phyloP scores from a whole-genome alignment of 1,140 invertebrate species.

The Orius insidiosus region DNA sequence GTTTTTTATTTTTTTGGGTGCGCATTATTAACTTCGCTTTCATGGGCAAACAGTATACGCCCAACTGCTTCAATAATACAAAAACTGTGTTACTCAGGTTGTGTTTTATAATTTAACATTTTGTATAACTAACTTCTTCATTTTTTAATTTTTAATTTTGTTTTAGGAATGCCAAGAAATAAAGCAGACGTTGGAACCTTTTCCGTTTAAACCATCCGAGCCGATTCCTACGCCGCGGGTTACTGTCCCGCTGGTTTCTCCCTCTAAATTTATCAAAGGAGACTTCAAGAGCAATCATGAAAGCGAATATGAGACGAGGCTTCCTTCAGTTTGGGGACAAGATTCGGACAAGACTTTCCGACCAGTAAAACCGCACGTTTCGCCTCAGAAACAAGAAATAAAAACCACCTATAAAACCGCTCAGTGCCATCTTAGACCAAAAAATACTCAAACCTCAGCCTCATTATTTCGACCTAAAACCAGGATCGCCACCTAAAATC shows the following conservation, averaged over 20 bases:
- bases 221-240: not conserved
- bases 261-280: constrained; percentile 46
- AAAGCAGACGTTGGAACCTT: constrained; percentile 26
- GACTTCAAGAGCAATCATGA: constrained; percentile 57
- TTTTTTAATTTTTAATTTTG: too few relatives aligned
- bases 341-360: constrained; percentile 35
- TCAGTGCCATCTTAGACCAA: constrained; percentile 27
- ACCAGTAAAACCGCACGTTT: constrained; percentile 33
- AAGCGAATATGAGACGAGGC: constrained; percentile 49
- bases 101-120: too few relatives aligned
- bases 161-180: too few relatives aligned
- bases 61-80: too few relatives aligned
- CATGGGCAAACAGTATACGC: too few relatives aligned
- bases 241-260: constrained; percentile 30
- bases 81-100: too few relatives aligned
- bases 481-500: constrained; percentile 38
- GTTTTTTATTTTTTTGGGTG: too few relatives aligned
- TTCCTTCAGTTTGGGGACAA: constrained; percentile 38
- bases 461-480: constrained; percentile 29
- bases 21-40: too few relatives aligned
- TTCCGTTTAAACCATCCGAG: constrained; percentile 28
- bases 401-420: constrained; percentile 27
- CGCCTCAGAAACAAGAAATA: constrained; percentile 25
- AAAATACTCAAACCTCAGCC: constrained; percentile 26
- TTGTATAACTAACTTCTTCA: too few relatives aligned